Percentiles rank a stretch among this genome's conserved stretches.
Conservation (phyloP, 2,113 vertebrate genomes). For the Hucho hucho region DNA sequence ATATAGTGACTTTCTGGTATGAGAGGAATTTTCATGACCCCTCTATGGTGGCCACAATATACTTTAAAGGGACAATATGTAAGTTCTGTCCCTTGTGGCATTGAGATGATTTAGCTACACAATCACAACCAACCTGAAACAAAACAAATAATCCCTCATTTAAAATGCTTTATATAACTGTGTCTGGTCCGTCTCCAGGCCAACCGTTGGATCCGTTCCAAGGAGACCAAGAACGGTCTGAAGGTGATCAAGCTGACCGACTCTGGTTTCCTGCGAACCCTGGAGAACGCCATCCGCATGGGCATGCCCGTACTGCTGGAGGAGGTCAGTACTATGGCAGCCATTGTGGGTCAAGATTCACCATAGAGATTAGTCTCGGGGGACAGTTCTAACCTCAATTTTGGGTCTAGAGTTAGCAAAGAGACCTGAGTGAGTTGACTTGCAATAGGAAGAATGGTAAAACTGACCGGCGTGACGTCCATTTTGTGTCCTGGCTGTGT, state of each 20-base stretch:
- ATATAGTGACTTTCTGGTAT: too few species aligned
- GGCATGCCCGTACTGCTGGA: conserved; percentile 81
- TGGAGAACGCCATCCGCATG: conserved; percentile 82
- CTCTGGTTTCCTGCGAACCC: conserved; percentile 73
- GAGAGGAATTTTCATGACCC: too few species aligned
- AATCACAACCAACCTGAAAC: neutral
- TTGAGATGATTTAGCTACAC: neutral
- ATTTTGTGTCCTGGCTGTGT: conserved; percentile 12
- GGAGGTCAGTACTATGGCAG: conserved; percentile 60
- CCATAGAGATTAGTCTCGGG: neutral
- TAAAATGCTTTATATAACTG: neutral
- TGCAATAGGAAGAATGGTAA: neutral
- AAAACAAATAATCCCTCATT: too few species aligned
- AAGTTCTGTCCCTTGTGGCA: too few species aligned
- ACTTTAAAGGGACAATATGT: too few species aligned
- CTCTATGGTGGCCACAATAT: too few species aligned
- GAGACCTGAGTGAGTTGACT: neutral
- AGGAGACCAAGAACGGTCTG: conserved; percentile 76
- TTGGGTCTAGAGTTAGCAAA: neutral
- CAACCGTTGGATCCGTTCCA: conserved; percentile 84
- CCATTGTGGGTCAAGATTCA: neutral
- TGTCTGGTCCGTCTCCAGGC: conserved; percentile 61
- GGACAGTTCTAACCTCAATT: neutral
- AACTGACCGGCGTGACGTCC: neutral
- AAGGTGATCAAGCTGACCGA: conserved; percentile 85